Evolutionary conservation across 2,888 invertebrate genomes (phyloP), one percentile per base, ranked within the genome.

Genomic region (Drosophila birchii): DNA sequence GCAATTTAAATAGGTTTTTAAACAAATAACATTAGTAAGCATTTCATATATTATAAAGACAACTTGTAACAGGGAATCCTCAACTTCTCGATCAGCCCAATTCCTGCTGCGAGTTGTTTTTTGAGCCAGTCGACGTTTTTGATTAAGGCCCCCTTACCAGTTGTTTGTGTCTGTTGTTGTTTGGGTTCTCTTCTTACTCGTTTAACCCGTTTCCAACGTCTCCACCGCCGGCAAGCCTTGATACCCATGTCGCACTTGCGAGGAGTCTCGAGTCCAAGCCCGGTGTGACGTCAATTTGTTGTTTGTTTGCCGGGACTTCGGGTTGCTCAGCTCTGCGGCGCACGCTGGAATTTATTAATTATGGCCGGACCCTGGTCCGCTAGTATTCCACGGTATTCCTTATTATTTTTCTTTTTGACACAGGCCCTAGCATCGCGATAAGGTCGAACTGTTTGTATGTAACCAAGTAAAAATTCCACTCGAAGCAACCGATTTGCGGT

Each of bases 301-400:
- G 74, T 78, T 58, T 77, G 63, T 76, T 61, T 63, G 57, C 45
- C 58, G 61, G 41, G 44, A 44, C 45, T 14, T 8, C 45, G 34
- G 18, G 36, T 47, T 67, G 53, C 53, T 23, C 71, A 38, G 39
- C 69, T 75, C 77, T 57, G 75, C 78, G 81, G 85, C 85, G 85
- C 81, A 86, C 85, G 85, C 85, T 85, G 85, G 85, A 86, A 86
- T 86, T 86, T 86, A 85, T 86, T 81, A 86, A 85, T 82, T 86
- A 85, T 84, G 77, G 71, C 62, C 75, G 71, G 63, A 36, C 16
- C 49, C 12, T 32, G 38, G 23, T 18, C 45, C 38, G 51, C 38
- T 20, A 43, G 60, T 66, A 44, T 18, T 69, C 63, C 59, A 41
- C 36, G 41, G 51, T 67, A 51, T 67, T 67, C 51, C 43, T 34